phyloP scores from a whole-genome alignment of 2,797 vertebrate species.

The Emys orbicularis region DNA sequence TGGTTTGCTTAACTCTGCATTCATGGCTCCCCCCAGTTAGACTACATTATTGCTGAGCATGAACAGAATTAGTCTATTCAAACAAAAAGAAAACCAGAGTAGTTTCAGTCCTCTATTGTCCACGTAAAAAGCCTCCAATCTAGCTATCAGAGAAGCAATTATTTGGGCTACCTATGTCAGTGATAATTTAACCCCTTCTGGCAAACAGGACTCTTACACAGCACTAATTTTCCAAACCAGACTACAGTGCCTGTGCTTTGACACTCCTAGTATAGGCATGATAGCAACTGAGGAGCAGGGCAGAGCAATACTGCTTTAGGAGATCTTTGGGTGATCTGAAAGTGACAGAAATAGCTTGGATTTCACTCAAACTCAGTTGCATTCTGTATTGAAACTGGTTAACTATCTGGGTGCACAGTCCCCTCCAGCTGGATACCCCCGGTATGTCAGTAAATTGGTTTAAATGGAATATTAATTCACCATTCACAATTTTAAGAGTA shows the following conservation, averaged over 20 bases:
- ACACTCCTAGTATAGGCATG: not conserved
- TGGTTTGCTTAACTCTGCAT: not conserved
- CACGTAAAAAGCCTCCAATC: not conserved
- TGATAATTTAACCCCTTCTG: not conserved
- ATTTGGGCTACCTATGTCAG: not conserved
- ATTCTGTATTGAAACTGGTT: fast-evolving
- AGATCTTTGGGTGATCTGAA: not conserved
- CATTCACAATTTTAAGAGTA: not conserved
- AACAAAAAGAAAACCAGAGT: not conserved
- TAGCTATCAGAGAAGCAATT: not conserved
- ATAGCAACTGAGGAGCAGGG: not conserved
- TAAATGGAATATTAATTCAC: not conserved
- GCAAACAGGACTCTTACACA: not conserved
- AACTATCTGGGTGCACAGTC: fast-evolving
- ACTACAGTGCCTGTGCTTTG: not conserved
- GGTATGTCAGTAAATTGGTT: not conserved
- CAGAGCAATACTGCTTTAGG: not conserved
- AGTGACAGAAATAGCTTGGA: not conserved
- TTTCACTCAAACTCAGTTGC: not conserved
- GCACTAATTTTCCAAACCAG: not conserved
- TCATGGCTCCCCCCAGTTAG: not conserved
- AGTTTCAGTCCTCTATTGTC: slow-evolving; percentile 33
- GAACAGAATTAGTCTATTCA: not conserved
- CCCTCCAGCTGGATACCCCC: not conserved
- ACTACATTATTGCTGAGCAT: fast-evolving